Percentiles rank a stretch among this genome's conserved stretches.
phyloP scores from a whole-genome alignment of 2,888 invertebrate species.

The Drosophila antonietae region DNA sequence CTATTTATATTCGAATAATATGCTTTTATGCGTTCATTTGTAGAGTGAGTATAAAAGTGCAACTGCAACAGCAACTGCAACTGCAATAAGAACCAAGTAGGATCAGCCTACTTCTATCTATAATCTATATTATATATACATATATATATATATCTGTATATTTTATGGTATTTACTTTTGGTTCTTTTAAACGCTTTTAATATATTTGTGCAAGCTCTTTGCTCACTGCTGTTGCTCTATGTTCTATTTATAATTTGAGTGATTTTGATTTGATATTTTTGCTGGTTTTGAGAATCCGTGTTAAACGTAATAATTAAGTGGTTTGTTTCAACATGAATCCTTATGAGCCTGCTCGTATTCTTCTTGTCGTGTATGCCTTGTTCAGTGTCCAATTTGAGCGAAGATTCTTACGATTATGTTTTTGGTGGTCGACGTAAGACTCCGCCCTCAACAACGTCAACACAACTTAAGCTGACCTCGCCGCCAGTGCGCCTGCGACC shows the following conservation, averaged over 20 bases:
- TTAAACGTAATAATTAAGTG: constrained; percentile 36
- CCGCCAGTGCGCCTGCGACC: constrained; percentile 85
- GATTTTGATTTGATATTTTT: constrained; percentile 6
- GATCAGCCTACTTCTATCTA: constrained; percentile 18
- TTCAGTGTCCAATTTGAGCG: constrained; percentile 85
- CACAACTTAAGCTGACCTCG: constrained; percentile 85
- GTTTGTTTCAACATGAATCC: constrained; percentile 38
- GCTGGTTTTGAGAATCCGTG: constrained; percentile 10
- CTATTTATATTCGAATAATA: constrained; percentile 56
- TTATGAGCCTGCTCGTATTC: constrained; percentile 59
- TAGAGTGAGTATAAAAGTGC: constrained; percentile 80
- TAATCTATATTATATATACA: constrained; percentile 8
- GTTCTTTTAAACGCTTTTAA: constrained; percentile 9
- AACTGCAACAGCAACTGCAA: constrained; percentile 22
- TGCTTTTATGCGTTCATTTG: constrained; percentile 73
- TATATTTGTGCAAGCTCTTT: constrained; percentile 41
- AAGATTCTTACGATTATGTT: constrained; percentile 86
- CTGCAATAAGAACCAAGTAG: constrained; percentile 23
- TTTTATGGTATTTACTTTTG: too few relatives aligned
- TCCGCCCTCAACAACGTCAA: constrained; percentile 84
- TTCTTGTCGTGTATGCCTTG: constrained; percentile 41
- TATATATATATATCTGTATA: not conserved
- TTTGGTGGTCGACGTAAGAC: constrained; percentile 85
- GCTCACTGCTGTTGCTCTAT: constrained; percentile 42
- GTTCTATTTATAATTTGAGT: constrained; percentile 5